phyloP scores from a whole-genome alignment of 1,140 invertebrate genomes.

The Brachionus plicatilis region DNA sequence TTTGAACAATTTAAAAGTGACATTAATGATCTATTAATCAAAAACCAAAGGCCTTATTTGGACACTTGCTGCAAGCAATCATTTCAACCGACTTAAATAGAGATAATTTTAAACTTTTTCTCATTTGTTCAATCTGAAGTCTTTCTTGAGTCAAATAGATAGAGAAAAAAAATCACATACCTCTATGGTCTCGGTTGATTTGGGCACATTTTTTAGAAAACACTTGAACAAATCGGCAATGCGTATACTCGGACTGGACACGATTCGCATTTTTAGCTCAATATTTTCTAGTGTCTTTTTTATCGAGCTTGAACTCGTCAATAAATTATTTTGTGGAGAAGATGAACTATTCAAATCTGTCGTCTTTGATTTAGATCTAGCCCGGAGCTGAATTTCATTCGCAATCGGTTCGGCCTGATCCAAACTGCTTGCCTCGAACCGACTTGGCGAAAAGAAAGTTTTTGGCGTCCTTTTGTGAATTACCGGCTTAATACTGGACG shows the following conservation, averaged over 20 bases:
- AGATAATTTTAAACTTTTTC: neutral
- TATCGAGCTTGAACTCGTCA: slow-evolving; percentile 12
- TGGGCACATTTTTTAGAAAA: slow-evolving; percentile 34
- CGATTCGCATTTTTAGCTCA: slow-evolving; percentile 37
- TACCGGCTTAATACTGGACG: neutral
- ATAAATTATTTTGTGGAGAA: neutral
- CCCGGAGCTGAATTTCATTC: neutral
- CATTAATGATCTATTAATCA: neutral
- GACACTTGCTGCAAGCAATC: neutral
- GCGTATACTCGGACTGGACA: slow-evolving; percentile 22
- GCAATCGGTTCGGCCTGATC: neutral
- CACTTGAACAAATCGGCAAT: slow-evolving; percentile 39
- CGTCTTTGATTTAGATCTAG: neutral
- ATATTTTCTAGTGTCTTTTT: slow-evolving; percentile 38
- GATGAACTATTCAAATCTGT: neutral
- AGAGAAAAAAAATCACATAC: neutral
- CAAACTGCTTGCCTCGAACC: neutral
- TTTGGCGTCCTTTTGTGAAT: neutral
- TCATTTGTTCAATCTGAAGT: neutral
- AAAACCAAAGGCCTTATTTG: neutral
- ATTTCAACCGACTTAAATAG: neutral
- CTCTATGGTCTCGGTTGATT: slow-evolving; percentile 30
- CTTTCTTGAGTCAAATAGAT: neutral
- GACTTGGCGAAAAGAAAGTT: neutral
- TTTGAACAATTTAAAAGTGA: neutral